Conservation (phyloP, 2,113 vertebrate genomes). For the Sarotherodon lohbergeri region DNA sequence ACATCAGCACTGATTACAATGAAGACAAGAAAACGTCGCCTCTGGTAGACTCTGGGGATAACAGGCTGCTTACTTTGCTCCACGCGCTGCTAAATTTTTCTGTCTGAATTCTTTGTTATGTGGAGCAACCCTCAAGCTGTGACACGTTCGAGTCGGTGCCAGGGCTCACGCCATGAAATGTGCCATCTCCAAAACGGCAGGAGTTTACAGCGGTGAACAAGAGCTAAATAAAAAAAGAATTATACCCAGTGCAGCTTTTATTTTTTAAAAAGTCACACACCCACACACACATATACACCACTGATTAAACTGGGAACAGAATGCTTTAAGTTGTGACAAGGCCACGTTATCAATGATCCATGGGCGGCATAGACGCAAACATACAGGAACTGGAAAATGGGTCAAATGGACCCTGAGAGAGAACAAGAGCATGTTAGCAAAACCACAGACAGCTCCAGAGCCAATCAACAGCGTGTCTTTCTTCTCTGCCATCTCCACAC, state of each 20-base stretch:
- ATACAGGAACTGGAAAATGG: constrained; percentile 20
- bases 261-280: background rate
- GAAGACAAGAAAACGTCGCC: constrained; percentile 6
- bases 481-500: background rate
- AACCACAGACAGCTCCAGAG: background rate
- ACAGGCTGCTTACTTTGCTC: background rate
- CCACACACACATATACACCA: background rate
- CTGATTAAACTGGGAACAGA: background rate
- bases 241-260: background rate
- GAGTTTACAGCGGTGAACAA: background rate
- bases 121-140: constrained; percentile 28
- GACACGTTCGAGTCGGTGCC: background rate
- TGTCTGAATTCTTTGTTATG: background rate
- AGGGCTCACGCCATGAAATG: background rate
- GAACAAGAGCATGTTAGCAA: constrained; percentile 6
- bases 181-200: background rate
- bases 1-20: constrained; percentile 16
- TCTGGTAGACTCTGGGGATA: constrained; percentile 12
- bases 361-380: background rate
- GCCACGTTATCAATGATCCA: constrained; percentile 17
- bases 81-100: background rate
- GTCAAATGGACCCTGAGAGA: constrained; percentile 56
- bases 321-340: background rate
- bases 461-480: constrained; percentile 14
- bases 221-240: background rate